Conservation (phyloP, 2,888 invertebrate genomes). For the Stegophylla sp. region DNA sequence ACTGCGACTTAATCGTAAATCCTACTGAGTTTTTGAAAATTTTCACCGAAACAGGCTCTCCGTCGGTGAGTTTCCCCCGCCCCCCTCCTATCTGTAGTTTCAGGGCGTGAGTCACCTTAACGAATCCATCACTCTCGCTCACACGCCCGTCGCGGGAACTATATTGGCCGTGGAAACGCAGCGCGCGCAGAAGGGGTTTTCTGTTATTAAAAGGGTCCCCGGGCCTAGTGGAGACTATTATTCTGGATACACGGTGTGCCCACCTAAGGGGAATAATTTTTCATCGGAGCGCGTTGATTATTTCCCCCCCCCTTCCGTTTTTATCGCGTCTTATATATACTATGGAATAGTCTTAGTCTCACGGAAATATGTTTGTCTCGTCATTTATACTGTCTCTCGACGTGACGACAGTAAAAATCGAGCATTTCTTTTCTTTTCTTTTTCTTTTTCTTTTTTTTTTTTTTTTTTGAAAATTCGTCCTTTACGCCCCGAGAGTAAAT, state of each 20-base stretch:
- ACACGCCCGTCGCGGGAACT: neutral
- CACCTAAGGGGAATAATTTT: conserved; percentile 16
- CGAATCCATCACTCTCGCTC: conserved; percentile 27
- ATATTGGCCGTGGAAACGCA: conserved; percentile 26
- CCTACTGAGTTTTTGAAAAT: neutral
- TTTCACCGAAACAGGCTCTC: neutral
- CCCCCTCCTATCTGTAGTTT: too few relatives aligned
- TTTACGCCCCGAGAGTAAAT: neutral
- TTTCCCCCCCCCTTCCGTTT: neutral
- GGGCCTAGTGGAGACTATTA: neutral
- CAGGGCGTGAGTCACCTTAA: neutral
- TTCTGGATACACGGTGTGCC: neutral
- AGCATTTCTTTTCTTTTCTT: neutral
- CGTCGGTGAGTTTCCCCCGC: neutral
- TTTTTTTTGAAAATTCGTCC: neutral
- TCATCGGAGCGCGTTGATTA: conserved; percentile 25
- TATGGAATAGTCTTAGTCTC: too few relatives aligned
- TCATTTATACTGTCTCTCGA: too few relatives aligned
- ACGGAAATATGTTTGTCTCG: too few relatives aligned
- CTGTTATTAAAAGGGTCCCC: neutral
- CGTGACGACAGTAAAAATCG: too few relatives aligned
- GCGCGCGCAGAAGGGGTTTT: conserved; percentile 3
- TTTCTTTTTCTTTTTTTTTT: neutral
- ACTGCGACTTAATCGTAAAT: conserved; percentile 12
- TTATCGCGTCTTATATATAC: too few relatives aligned